Evolutionary conservation across 2,888 invertebrate species (phyloP), one percentile per base, ranked within the genome.

Genomic region (Venustoraphidia nigricollis): DNA sequence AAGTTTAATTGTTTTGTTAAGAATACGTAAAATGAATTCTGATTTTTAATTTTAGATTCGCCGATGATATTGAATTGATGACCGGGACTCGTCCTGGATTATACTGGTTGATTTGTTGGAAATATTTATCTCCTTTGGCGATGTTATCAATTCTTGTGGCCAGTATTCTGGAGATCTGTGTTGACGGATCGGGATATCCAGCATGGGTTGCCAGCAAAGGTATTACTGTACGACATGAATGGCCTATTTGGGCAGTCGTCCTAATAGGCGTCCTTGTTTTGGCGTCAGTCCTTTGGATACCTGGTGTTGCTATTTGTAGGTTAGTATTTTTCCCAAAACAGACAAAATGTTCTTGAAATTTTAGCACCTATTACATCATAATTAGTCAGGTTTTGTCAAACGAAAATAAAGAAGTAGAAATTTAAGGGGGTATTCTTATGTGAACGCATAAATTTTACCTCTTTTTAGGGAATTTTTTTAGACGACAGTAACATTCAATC

Each of bases 91-190:
- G 90, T 27, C 92, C 93, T 0, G 84, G 85, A 1, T 71, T 87
- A 36, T 95, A 92, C 65, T 94, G 93, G 93, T 71, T 90, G 61
- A 79, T 92, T 55, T 94, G 92, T 66, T 95, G 94, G 94, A 90
- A 93, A 65, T 94, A 92, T 62, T 69, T 94, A 10, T 90, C 92
- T 2, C 94, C 94, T 0, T 61, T 83, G 50, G 90, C 91, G 0
- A 92, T 93, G 92, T 66, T 90, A 36, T 80, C 83, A 43, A 92
- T 93, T 59, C 68, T 93, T 34, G 68, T 83, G 34, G 88, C 92
- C 0, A 91, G 90, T 40, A 81, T 91, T 60, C 75, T 82, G 51
- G 85, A 92, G 59, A 78, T 92, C 53, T 72, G 83, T 0, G 75
- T 79, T 5, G 81, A 84, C 46, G 91, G 91, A 1, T 85, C 87